Conservation (phyloP, 2,888 invertebrate genomes). For the Exocentrus adspersus region DNA sequence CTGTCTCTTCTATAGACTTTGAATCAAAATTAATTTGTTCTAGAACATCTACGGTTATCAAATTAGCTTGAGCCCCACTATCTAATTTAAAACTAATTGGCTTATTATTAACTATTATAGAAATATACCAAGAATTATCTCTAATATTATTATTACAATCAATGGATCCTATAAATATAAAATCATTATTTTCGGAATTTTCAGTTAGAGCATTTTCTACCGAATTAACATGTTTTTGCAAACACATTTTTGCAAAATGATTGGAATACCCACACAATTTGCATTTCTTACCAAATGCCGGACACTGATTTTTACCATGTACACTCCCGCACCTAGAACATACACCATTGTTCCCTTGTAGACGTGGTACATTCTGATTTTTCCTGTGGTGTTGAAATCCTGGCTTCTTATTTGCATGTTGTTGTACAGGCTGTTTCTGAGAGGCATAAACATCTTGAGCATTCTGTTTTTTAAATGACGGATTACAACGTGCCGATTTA, state of each 20-base stretch:
- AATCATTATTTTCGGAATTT: background rate
- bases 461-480: too few relatives aligned
- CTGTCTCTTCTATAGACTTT: background rate
- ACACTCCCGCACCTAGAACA: constrained; percentile 15
- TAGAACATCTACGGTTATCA: constrained; percentile 13
- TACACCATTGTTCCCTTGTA: background rate
- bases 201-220: background rate
- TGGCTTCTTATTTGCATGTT: too few relatives aligned
- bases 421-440: too few relatives aligned
- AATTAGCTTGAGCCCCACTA: constrained; percentile 15
- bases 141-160: background rate
- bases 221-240: background rate
- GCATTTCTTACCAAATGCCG: constrained; percentile 22
- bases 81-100: constrained; percentile 15
- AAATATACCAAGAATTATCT: constrained; percentile 9
- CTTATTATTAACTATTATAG: constrained; percentile 9
- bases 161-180: constrained; percentile 7
- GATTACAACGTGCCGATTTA: background rate
- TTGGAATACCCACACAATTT: constrained; percentile 15
- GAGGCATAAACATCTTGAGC: too few relatives aligned
- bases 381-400: background rate
- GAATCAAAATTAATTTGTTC: constrained; percentile 10
- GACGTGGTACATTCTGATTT: background rate
- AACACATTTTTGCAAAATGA: constrained; percentile 20
- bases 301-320: constrained; percentile 23